A percentile compares a stretch with the other conserved stretches of the same genome.
phyloP scores from a whole-genome alignment of 1,140 invertebrate genomes.

The Magallana gigas region DNA sequence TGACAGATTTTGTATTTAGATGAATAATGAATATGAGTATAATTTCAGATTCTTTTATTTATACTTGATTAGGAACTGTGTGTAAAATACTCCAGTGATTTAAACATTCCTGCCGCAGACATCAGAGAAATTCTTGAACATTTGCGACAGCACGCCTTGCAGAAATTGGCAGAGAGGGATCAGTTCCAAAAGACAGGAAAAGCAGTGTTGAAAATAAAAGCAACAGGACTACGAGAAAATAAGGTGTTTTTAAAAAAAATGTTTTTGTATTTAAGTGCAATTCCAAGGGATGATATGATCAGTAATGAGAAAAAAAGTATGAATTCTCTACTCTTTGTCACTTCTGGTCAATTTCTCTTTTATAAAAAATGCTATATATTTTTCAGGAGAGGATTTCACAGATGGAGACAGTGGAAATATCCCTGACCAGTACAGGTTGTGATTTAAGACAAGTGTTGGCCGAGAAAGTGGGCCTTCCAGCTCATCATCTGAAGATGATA shows the following conservation, averaged over 20 bases:
- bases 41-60: too few species aligned
- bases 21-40: too few species aligned
- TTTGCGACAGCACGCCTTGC: slow-evolving; percentile 85
- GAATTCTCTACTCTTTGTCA: too few species aligned
- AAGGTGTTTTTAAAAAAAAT: background rate
- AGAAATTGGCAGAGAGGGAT: slow-evolving; percentile 84
- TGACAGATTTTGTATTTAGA: too few species aligned
- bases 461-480: slow-evolving; percentile 78
- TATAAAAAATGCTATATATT: background rate
- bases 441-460: slow-evolving; percentile 82
- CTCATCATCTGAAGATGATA: slow-evolving; percentile 85
- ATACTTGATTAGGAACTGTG: slow-evolving; percentile 81
- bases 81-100: slow-evolving; percentile 80
- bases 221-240: slow-evolving; percentile 47
- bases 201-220: slow-evolving; percentile 82
- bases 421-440: slow-evolving; percentile 74
- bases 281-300: too few species aligned
- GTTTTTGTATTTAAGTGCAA: background rate
- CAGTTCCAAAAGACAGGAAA: slow-evolving; percentile 84
- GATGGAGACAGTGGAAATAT: slow-evolving; percentile 60
- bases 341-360: too few species aligned
- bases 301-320: too few species aligned
- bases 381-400: background rate
- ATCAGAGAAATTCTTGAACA: slow-evolving; percentile 82
- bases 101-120: slow-evolving; percentile 80